A percentile compares a stretch with the other conserved stretches of the same genome.
These are phyloP conservation scores for Pseudopodoces humilis DNA, from an alignment of 2,113 vertebrate species.

Conservation along the genomic window DNA sequence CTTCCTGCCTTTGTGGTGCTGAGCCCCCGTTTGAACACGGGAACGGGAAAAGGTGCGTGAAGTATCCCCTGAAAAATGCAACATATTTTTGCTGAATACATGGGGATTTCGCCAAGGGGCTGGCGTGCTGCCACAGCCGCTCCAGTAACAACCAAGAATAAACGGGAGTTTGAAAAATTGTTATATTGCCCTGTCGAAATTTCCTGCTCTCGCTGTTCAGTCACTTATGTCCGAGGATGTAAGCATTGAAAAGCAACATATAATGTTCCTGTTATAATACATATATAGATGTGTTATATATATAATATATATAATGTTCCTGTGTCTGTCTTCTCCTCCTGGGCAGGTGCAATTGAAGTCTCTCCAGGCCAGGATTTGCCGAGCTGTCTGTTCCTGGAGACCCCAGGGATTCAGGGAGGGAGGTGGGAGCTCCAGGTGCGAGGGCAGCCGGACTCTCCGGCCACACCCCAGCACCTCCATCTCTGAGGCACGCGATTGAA, in stretches of 20 bases:
- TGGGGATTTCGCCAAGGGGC: neutral
- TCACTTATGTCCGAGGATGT: neutral
- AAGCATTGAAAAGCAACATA: neutral
- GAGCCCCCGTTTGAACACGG: fast-evolving
- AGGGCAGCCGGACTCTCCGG: fast-evolving
- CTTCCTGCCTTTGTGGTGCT: no score
- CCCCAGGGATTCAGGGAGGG: fast-evolving
- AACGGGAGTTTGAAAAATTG: fast-evolving
- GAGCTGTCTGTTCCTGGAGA: fast-evolving
- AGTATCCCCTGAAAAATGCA: neutral
- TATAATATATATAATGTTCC: neutral
- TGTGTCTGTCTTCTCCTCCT: neutral
- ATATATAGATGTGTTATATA: no score
- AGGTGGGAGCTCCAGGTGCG: fast-evolving
- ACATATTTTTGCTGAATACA: fast-evolving
- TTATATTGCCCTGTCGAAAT: neutral
- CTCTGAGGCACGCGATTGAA: fast-evolving
- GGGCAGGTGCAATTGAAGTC: fast-evolving
- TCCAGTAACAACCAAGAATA: neutral
- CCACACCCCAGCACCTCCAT: no score
- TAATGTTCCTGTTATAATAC: no score
- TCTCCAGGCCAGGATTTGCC: neutral
- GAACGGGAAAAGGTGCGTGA: fast-evolving
- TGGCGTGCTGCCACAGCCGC: neutral
- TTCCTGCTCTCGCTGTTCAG: neutral